Percentiles rank a stretch among this genome's conserved stretches.
Evolutionary conservation across 2,888 invertebrate species (phyloP).

Genomic region (Ptychoptera contaminata): DNA sequence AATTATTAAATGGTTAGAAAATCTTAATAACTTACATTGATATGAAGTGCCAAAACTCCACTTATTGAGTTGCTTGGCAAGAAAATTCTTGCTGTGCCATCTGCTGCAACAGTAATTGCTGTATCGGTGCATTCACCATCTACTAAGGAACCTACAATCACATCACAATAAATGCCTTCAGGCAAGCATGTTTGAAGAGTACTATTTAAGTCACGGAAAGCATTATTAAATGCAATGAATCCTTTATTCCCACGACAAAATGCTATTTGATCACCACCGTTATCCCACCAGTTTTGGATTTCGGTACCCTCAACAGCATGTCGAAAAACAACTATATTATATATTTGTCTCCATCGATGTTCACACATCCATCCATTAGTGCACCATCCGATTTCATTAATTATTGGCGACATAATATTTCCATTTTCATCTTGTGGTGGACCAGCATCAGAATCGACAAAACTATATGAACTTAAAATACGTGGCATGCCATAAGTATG

Average conservation of each 20-base stretch:
- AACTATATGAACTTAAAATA: conserved; percentile 59
- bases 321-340: conserved; percentile 53
- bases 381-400: conserved; percentile 45
- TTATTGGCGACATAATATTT: conserved; percentile 34
- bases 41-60: conserved; percentile 46
- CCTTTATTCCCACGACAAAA: conserved; percentile 54
- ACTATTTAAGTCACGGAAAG: conserved; percentile 38
- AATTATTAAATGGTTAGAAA: too few relatives aligned
- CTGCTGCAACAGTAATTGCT: conserved; percentile 38
- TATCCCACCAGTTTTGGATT: conserved; percentile 55
- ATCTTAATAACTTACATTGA: too few relatives aligned
- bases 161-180: conserved; percentile 60
- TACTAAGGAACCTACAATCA: conserved; percentile 46
- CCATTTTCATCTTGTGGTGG: conserved; percentile 36
- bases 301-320: conserved; percentile 40
- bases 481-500: conserved; percentile 59
- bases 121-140: conserved; percentile 46
- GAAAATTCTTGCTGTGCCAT: conserved; percentile 39
- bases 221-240: conserved; percentile 45
- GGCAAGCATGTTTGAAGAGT: conserved; percentile 47
- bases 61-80: conserved; percentile 39
- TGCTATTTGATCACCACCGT: conserved; percentile 57
- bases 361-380: conserved; percentile 60
- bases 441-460: conserved; percentile 13
- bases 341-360: conserved; percentile 60